Conservation (phyloP, 2,797 vertebrate genomes). For the Pteropus rufus region DNA sequence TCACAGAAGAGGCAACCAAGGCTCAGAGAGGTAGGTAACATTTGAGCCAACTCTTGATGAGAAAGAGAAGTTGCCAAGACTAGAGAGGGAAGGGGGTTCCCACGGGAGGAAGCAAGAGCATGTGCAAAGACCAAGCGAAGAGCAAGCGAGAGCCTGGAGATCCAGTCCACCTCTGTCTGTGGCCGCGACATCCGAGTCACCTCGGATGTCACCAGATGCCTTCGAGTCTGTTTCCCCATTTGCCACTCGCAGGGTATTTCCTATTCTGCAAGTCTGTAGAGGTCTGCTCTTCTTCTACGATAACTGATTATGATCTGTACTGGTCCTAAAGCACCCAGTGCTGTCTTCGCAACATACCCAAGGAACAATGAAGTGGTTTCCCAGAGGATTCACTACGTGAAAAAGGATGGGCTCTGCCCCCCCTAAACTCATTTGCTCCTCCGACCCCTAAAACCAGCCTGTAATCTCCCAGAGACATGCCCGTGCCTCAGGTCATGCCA, state of each 20-base stretch:
- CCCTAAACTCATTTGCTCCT: neutral
- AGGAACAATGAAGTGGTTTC: neutral
- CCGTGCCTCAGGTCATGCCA: neutral
- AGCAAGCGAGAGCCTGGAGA: neutral
- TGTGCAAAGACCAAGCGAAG: neutral
- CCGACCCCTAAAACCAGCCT: neutral
- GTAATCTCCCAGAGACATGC: neutral
- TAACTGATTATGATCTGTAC: neutral
- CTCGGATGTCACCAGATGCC: neutral
- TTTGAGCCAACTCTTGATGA: neutral
- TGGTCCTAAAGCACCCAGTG: neutral
- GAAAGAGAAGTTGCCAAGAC: neutral
- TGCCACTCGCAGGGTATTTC: neutral
- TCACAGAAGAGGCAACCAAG: neutral
- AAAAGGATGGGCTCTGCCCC: neutral
- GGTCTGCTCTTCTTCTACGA: neutral
- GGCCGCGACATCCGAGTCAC: accelerated
- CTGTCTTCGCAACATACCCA: neutral
- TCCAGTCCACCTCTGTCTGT: neutral
- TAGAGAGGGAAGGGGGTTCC: neutral
- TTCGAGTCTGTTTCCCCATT: neutral
- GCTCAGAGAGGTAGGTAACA: neutral
- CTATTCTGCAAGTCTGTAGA: neutral
- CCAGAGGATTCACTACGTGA: neutral
- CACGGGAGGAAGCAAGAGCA: neutral